Base-by-base conservation (phyloP, 2,888 invertebrate species). In the Cataglyphis livida region DNA sequence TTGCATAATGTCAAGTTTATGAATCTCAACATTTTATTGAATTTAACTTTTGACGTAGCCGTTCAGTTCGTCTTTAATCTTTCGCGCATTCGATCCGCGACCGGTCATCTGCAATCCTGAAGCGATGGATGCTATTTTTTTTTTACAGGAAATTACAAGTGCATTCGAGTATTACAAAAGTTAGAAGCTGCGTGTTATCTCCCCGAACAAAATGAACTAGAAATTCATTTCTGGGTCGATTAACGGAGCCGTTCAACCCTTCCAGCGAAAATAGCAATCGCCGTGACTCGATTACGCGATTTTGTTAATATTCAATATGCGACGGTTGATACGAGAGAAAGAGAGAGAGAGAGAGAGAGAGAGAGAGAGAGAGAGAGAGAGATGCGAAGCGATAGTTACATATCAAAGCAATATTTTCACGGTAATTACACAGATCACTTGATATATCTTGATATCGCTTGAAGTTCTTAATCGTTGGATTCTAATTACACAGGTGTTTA, bases 121-220 rank as follows among this genome's bases (percentile, higher is more conserved):
- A 79, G 25, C 71, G 71, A 28, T 6, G 18, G 70, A 78, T 70
- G n/a, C 21, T 10, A 35, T 59, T 48, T 61, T 1, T 48, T 59
- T 71, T 79, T 79, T 79, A 71, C 71, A 78, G 51, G 78, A 82
- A 82, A 82, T 79, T 79, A 66, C 82, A 54, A 54, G 79, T 57
- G 82, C 82, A 70, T 68, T 65, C 62, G 51, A 83, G 75, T 54
- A 73, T 74, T 78, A 76, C 81, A 73, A 61, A 64, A 59, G n/a
- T 59, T 18, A 32, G 21, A 32, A 57, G 76, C 65, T 21, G 18
- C 41, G 62, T 51, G 68, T 68, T 68, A 57, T 32, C 57, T 41
- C 10, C 18, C 28, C n/a, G 32, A 6, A 1, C 70, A 38, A 21
- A 41, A n/a, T 9, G 70, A 35, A 57, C 44, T 15, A 57, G 32